Evolutionary conservation across 2,113 vertebrate genomes (phyloP).

Genomic region (Oncorhynchus tshawytscha): DNA sequence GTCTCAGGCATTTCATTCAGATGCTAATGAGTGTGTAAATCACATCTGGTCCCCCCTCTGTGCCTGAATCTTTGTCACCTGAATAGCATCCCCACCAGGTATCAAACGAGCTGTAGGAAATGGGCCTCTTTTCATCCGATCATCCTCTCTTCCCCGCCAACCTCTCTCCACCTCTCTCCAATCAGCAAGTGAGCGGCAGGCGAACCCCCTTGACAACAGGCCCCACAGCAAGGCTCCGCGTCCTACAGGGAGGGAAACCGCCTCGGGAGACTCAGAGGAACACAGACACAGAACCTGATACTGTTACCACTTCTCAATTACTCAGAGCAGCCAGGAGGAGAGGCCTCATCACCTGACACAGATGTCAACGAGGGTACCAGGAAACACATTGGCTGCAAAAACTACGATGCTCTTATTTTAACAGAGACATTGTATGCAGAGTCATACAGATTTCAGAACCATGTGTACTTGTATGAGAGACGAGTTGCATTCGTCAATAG

Average conservation of each 20-base stretch:
- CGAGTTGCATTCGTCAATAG: constrained; percentile 19
- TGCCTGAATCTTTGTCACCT: constrained; percentile 93
- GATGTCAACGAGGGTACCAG: neutral
- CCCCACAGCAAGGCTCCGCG: constrained; percentile 29
- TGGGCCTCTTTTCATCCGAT: constrained; percentile 81
- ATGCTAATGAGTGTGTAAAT: constrained; percentile 99
- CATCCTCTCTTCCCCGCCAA: constrained; percentile 75
- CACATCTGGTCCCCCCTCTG: constrained; percentile 97
- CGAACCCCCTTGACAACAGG: constrained; percentile 65
- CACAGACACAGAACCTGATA: constrained; percentile 57
- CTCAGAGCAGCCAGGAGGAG: constrained; percentile 43
- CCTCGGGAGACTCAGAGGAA: neutral
- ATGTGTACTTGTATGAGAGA: neutral
- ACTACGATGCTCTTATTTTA: neutral
- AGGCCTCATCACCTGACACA: constrained; percentile 1
- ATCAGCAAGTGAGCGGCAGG: constrained; percentile 83
- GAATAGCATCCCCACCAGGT: constrained; percentile 98
- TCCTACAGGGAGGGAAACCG: constrained; percentile 14
- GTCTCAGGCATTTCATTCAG: constrained; percentile 91
- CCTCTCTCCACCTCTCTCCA: constrained; percentile 80
- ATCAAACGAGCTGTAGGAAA: constrained; percentile 98
- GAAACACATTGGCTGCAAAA: neutral
- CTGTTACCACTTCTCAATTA: constrained; percentile 75
- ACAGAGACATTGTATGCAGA: too few relatives aligned
- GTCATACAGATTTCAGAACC: too few relatives aligned